Base-by-base conservation (phyloP, 1,140 invertebrate genomes). In the Camponotus pennsylvanicus region DNA sequence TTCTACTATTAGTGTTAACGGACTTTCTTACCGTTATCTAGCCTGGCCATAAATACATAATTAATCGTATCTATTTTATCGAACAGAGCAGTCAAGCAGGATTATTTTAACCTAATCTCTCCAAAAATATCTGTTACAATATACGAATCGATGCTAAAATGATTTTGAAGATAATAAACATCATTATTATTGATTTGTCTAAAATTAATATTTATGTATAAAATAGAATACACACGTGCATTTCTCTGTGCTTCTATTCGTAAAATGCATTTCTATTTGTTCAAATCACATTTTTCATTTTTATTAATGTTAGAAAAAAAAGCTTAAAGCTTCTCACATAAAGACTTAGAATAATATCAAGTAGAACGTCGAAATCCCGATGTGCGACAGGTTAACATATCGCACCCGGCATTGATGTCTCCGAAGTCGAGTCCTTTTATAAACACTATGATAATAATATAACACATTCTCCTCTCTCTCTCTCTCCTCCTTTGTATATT, bases 41-140 rank as follows among this genome's bases (percentile, higher is more conserved):
- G 49, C 61, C 40, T 66, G 59, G 86, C 61, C 70, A 59, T 75
- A 82, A 67, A 87, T 85, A 66, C 32, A 49, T 85, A 85, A 85
- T 87, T 85, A 77, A 84, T 85, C 70, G 70, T 67, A 66, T 67
- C 85, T 71, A 49, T 67, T 87, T 87, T 76, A 45, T 49, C 40
- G 61, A 70, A 18, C 49, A 40, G 40, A 42, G 21, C 52, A 40
- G 32, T 73, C 55, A 45, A 70, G 64, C 21, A 21, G 27, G 8
- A 70, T 40, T 9, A 67, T 18, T 52, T 32, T 37, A 45, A 21
- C 15, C 9, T 27, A 32, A 42, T 59, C 40, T 71, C 27, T 27
- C 27, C 37, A 45, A 45, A 40, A 40, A 8, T 27, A 64, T 1
- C 34, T 75, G 13, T 40, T 52, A 5, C 1, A n/a, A 66, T 64